Percentiles rank a stretch among this genome's conserved stretches.
phyloP scores from a whole-genome alignment of 2,888 invertebrate genomes.

The Sinodicranocentrus sp. region DNA sequence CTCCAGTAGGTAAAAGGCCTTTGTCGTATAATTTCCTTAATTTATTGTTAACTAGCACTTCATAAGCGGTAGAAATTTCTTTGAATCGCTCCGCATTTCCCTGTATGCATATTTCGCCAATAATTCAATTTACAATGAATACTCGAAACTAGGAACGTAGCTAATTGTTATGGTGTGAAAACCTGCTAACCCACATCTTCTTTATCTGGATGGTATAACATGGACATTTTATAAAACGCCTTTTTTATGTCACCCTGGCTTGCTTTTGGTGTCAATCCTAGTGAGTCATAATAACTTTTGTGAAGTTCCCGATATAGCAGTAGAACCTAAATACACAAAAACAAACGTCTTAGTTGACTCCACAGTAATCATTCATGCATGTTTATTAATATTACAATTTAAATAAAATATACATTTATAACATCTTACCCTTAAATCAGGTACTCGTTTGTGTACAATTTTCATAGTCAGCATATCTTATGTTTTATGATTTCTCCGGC shows the following conservation, averaged over 20 bases:
- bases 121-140: not conserved
- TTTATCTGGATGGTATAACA: constrained; percentile 92
- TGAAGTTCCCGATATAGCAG: constrained; percentile 41
- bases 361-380: not conserved
- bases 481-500: too few relatives aligned
- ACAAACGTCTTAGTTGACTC: too few relatives aligned
- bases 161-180: too few relatives aligned
- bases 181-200: too few relatives aligned
- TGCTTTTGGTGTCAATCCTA: constrained; percentile 86
- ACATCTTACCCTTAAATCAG: constrained; percentile 55
- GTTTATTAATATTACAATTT: not conserved
- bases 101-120: constrained; percentile 31
- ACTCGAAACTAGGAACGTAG: too few relatives aligned
- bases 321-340: too few relatives aligned
- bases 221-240: constrained; percentile 93
- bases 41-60: constrained; percentile 86
- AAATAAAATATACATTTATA: not conserved
- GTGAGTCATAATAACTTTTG: constrained; percentile 82
- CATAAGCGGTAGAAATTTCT: constrained; percentile 90
- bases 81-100: constrained; percentile 83
- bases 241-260: constrained; percentile 91
- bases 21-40: constrained; percentile 90
- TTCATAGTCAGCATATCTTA: constrained; percentile 19
- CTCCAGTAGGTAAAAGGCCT: constrained; percentile 79
- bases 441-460: constrained; percentile 14